These are phyloP conservation scores for Branchellion lobata DNA, from an alignment of 2,888 invertebrate genomes.

Conservation along the genomic window DNA sequence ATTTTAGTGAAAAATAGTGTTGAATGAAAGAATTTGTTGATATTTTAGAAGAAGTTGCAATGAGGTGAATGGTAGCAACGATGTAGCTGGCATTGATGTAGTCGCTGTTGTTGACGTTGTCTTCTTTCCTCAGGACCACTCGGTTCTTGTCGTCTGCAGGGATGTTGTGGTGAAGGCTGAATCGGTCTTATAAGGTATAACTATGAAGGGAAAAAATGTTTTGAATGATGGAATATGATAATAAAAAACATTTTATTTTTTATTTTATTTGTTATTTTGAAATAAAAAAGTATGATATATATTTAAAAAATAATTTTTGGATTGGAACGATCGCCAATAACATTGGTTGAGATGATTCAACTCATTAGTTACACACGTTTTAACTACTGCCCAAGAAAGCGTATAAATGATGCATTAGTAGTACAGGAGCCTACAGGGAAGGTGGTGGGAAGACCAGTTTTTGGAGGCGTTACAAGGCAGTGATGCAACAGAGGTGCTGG, in stretches of 20 bases:
- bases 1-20: not conserved
- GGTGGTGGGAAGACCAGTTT: conserved; percentile 16
- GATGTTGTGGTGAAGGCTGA: too few species aligned
- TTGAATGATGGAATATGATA: too few species aligned
- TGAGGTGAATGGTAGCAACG: conserved; percentile 6
- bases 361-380: too few species aligned
- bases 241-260: too few species aligned
- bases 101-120: conserved; percentile 35
- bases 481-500: not conserved
- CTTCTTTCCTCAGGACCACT: conserved; percentile 2
- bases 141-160: conserved; percentile 31
- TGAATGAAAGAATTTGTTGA: not conserved
- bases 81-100: conserved; percentile 46
- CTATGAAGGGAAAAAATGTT: too few species aligned
- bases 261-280: too few species aligned
- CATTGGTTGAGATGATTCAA: too few species aligned
- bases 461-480: conserved; percentile 31
- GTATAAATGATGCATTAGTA: too few species aligned
- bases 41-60: not conserved
- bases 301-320: too few species aligned
- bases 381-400: too few species aligned
- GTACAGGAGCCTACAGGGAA: conserved; percentile 32
- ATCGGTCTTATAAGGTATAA: conserved; percentile 1
- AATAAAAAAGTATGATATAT: too few species aligned
- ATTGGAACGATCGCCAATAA: too few species aligned